phyloP scores from a whole-genome alignment of 2,888 invertebrate genomes.

The Tetragnatha montana region DNA sequence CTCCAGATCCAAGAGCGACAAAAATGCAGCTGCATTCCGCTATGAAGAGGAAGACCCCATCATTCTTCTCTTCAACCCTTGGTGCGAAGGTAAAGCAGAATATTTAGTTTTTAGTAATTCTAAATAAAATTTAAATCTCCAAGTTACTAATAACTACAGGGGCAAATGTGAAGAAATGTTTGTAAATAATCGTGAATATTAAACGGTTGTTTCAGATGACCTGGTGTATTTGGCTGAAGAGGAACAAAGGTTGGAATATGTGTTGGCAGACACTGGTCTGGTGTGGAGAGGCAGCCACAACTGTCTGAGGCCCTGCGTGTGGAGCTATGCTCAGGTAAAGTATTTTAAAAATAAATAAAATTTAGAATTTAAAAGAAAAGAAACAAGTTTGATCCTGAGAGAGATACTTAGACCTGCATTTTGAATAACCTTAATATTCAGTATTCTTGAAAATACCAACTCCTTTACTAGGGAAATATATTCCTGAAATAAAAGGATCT shows the following conservation, averaged over 20 bases:
- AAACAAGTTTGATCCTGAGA: no score
- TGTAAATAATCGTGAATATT: not conserved
- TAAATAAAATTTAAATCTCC: not conserved
- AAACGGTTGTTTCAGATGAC: constrained; percentile 61
- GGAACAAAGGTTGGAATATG: constrained; percentile 70
- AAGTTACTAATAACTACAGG: not conserved
- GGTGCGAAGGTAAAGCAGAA: constrained; percentile 71
- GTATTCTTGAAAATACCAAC: no score
- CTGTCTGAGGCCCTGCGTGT: constrained; percentile 71
- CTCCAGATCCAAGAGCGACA: constrained; percentile 67
- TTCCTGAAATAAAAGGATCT: no score
- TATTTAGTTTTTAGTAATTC: no score
- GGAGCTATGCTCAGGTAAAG: constrained; percentile 73
- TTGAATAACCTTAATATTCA: no score
- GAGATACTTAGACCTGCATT: no score
- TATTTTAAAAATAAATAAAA: not conserved
- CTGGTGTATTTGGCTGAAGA: constrained; percentile 68
- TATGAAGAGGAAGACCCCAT: constrained; percentile 59
- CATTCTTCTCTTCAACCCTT: constrained; percentile 72
- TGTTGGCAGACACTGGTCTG: constrained; percentile 72
- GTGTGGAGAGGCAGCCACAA: constrained; percentile 73
- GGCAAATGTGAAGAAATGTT: not conserved
- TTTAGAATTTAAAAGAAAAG: not conserved
- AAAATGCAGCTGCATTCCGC: constrained; percentile 55
- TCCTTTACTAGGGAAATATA: no score